Evolutionary conservation across 1,140 invertebrate genomes (phyloP), one percentile per base, ranked within the genome.

Genomic region (Zaprionus nigranus): DNA sequence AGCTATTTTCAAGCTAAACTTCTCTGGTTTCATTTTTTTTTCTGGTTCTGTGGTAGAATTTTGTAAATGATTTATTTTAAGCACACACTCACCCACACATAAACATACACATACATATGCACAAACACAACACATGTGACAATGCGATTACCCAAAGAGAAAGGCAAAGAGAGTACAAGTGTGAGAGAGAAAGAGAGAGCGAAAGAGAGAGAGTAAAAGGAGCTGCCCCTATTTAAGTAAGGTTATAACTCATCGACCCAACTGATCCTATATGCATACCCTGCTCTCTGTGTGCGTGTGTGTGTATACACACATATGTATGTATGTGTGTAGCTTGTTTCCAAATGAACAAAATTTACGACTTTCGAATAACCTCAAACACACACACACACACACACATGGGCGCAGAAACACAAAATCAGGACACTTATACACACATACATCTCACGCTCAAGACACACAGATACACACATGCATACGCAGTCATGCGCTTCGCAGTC

Each of bases 401-500:
- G 26, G 6, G 22, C 13, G 5, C 13, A 51, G 11, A n/a, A n/a
- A 66, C 11, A 58, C 54, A 13, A n/a, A 26, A 24, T 58, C 17
- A 36, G 28, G 28, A 30, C 28, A 9, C 28, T 30, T 30, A 30
- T 30, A 30, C 17, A 66, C 7, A 49, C 54, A 4, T 7, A 13
- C 54, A 12, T 7, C 30, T 20, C 34, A 71, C 12, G 24, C 5
- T 5, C 62, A 28, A 28, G 12, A 64, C 17, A 34, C 5, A 70
- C 17, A 63, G 5, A 60, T 15, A 34, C 20, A 46, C 20, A 53
- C 65, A 54, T 3, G 22, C 43, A 59, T 61, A 40, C 43, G 60
- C 22, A 46, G 17, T 46, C 65, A 71, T 60, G 60, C 64, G 69
- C 60, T 64, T 73, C 46, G 54, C 56, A 64, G 70, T 78, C 61